Evolutionary conservation across 2,113 vertebrate genomes (phyloP).

Genomic region (Scatophagus argus): DNA sequence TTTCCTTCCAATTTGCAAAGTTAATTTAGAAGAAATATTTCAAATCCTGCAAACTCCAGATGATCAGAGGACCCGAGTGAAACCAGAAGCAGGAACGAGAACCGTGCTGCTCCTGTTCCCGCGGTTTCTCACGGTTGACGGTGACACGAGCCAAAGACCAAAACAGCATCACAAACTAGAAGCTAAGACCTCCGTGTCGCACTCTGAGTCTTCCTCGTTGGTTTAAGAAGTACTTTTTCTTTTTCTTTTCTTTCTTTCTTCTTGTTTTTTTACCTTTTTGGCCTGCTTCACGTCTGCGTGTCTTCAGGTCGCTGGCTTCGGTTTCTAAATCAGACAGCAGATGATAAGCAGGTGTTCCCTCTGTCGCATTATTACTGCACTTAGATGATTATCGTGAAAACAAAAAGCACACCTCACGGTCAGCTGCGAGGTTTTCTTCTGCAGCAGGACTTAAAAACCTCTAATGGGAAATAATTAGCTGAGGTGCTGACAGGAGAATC

Average conservation of each 20-base stretch:
- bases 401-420: conserved; percentile 22
- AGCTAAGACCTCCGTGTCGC: background rate
- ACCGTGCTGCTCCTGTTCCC: too few species aligned
- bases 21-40: too few species aligned
- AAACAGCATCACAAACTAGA: background rate
- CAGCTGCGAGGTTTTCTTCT: conserved; percentile 44
- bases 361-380: conserved; percentile 13
- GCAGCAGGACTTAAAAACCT: conserved; percentile 56
- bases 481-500: conserved; percentile 60
- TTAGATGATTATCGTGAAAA: conserved; percentile 31
- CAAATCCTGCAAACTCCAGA: too few species aligned
- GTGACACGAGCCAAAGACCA: background rate
- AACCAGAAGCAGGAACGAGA: too few species aligned
- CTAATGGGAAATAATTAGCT: conserved; percentile 65
- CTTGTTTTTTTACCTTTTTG: background rate
- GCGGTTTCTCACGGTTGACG: background rate
- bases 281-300: background rate
- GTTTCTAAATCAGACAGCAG: background rate
- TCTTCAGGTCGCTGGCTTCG: background rate
- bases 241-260: background rate
- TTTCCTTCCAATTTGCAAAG: too few species aligned
- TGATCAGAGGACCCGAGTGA: too few species aligned
- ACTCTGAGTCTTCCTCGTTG: background rate
- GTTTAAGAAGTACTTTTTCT: background rate
- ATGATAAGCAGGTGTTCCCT: conserved; percentile 23